A percentile compares a stretch with the other conserved stretches of the same genome.
These are phyloP conservation scores for Diadema setosum DNA, from an alignment of 35 echinoderm and acorn worm genomes.

Conservation along the genomic window DNA sequence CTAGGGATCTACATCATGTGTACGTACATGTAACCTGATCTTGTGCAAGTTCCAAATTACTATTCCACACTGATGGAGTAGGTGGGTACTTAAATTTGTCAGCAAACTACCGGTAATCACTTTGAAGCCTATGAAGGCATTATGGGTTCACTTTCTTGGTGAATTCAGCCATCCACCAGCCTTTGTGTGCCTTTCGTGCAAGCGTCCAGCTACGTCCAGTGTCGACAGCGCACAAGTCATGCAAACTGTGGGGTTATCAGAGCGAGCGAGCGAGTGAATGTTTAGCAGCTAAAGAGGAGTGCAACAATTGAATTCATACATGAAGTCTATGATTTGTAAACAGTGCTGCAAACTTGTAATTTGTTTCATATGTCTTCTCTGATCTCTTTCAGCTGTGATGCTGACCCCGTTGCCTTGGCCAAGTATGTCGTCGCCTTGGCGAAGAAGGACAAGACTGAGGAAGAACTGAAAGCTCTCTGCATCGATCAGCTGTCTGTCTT, in stretches of 20 bases:
- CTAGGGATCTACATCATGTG: too few species aligned
- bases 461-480: conserved; percentile 64
- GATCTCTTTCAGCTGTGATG: conserved; percentile 79
- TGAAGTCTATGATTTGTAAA: neutral
- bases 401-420: conserved; percentile 73
- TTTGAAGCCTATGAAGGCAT: too few species aligned
- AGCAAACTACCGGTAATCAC: too few species aligned
- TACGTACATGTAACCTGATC: too few species aligned
- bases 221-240: neutral
- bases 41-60: too few species aligned
- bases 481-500: conserved; percentile 91
- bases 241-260: neutral
- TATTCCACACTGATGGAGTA: too few species aligned
- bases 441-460: conserved; percentile 81
- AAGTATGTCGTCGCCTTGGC: conserved; percentile 91
- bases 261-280: neutral
- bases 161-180: too few species aligned
- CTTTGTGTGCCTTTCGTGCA: too few species aligned
- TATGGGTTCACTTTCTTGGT: too few species aligned
- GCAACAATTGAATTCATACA: neutral
- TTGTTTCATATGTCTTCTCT: too few species aligned
- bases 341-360: neutral
- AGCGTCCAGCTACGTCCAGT: neutral
- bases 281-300: neutral
- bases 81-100: too few species aligned